Percentiles rank a stretch among this genome's conserved stretches.
phyloP scores from a whole-genome alignment of 2,797 vertebrate species.

The Fistularia tabacaria region DNA sequence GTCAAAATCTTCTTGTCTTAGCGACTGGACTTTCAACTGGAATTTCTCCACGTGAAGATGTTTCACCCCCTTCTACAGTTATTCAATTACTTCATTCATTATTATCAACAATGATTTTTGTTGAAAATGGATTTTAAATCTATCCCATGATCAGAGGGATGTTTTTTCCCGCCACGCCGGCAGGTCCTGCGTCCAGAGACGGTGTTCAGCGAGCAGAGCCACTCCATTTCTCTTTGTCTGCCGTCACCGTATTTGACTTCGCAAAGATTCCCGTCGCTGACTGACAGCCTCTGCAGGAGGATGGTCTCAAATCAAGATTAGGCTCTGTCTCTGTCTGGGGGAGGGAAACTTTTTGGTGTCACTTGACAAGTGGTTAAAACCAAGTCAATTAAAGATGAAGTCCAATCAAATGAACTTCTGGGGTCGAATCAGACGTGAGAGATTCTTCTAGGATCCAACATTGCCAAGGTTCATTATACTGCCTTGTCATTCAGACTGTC shows the following conservation, averaged over 20 bases:
- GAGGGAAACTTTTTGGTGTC: slow-evolving; percentile 44
- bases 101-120: no score
- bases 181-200: no score
- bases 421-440: slow-evolving; percentile 29
- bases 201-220: no score
- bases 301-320: slow-evolving; percentile 47
- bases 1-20: no score
- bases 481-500: slow-evolving; percentile 36
- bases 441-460: slow-evolving; percentile 18
- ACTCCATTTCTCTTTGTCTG: not conserved
- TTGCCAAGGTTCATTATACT: slow-evolving; percentile 12
- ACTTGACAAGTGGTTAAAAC: slow-evolving; percentile 35
- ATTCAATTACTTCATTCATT: no score
- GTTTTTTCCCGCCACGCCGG: no score
- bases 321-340: slow-evolving; percentile 44
- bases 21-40: no score
- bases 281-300: slow-evolving; percentile 23
- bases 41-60: no score
- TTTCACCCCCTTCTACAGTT: no score
- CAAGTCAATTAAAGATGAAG: slow-evolving; percentile 43
- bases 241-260: not conserved
- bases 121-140: no score
- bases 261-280: slow-evolving; percentile 19
- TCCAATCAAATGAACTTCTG: slow-evolving; percentile 46
- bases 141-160: no score